These are phyloP conservation scores for Stichodactyla helianthus DNA, from an alignment of 64 coral and sea anemone genomes.

Conservation along the genomic window DNA sequence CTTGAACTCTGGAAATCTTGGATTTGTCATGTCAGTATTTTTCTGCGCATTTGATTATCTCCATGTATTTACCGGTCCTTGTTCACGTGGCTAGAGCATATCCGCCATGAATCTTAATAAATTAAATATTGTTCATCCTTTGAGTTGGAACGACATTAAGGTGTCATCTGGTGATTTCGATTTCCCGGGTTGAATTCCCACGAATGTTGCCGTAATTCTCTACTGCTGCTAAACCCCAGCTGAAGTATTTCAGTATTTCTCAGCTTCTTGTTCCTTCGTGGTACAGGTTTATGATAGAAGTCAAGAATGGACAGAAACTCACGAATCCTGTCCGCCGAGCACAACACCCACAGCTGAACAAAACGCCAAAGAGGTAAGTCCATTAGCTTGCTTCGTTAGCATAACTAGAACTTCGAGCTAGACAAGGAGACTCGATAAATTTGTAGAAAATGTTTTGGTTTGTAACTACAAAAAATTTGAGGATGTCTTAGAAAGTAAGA, in stretches of 20 bases:
- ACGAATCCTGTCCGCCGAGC: slow-evolving; percentile 31
- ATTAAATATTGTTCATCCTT: neutral
- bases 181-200: neutral
- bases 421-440: too few species aligned
- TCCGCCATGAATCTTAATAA: neutral
- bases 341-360: slow-evolving; percentile 33
- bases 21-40: too few species aligned
- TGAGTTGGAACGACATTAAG: neutral
- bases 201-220: neutral
- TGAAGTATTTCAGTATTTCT: neutral
- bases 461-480: too few species aligned
- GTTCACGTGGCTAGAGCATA: neutral
- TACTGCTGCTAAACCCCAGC: neutral
- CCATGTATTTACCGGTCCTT: neutral
- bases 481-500: too few species aligned
- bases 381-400: too few species aligned
- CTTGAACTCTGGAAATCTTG: too few species aligned
- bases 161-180: neutral
- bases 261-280: neutral
- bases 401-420: too few species aligned
- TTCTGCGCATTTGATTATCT: neutral
- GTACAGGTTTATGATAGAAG: slow-evolving; percentile 66
- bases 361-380: slow-evolving; percentile 67
- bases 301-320: slow-evolving; percentile 51
- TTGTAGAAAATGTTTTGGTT: too few species aligned